These are phyloP conservation scores for Syngnathus typhle DNA, from an alignment of 2,113 vertebrate genomes.

Conservation along the genomic window DNA sequence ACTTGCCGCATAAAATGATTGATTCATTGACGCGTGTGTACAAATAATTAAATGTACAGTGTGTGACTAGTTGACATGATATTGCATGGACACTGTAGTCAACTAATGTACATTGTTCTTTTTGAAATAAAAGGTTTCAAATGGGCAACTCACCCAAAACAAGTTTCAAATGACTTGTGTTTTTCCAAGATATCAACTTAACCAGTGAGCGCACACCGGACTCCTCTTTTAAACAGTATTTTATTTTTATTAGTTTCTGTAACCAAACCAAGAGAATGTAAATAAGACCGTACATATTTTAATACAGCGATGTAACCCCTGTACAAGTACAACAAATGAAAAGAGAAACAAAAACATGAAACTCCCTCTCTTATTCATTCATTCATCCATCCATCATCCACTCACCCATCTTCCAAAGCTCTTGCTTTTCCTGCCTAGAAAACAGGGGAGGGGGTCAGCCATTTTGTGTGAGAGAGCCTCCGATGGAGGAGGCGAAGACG, in stretches of 20 bases:
- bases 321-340: slow-evolving; percentile 87
- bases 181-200: too few species aligned
- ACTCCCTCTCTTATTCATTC: slow-evolving; percentile 28
- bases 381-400: slow-evolving; percentile 30
- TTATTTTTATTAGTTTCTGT: slow-evolving; percentile 99
- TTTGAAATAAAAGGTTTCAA: slow-evolving; percentile 42
- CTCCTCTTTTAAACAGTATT: slow-evolving; percentile 68
- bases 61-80: slow-evolving; percentile 10
- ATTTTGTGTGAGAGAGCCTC: slow-evolving; percentile 27
- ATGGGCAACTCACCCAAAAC: too few species aligned
- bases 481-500: slow-evolving; percentile 48
- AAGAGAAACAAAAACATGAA: slow-evolving; percentile 32
- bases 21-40: neutral
- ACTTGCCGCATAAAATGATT: neutral
- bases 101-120: slow-evolving; percentile 19
- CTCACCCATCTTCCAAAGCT: slow-evolving; percentile 37
- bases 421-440: slow-evolving; percentile 31
- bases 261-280: slow-evolving; percentile 98
- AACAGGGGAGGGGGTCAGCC: slow-evolving; percentile 3
- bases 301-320: slow-evolving; percentile 98
- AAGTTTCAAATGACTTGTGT: slow-evolving; percentile 12
- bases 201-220: slow-evolving; percentile 1
- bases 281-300: slow-evolving; percentile 99
- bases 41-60: neutral
- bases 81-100: slow-evolving; percentile 50